Base-by-base conservation (phyloP, 2,888 invertebrate genomes). In the Melinaea menophilus region DNA sequence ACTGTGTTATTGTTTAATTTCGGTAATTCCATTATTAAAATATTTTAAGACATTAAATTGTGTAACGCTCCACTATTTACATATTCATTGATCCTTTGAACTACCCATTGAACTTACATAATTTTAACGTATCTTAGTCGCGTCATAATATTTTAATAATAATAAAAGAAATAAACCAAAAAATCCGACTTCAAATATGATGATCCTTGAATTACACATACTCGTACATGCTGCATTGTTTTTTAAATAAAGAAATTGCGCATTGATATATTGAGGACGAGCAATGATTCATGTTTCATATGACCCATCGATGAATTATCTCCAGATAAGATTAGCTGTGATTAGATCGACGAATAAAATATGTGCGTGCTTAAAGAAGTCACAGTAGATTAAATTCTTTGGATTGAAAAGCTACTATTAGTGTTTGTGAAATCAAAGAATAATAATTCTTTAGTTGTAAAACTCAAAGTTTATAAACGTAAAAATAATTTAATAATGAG, bases 401-500 rank as follows among this genome's bases (percentile, higher is more conserved):
- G 58, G 60, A 48, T 48, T 22, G 22, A n/a, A 51, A 5, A 33
- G 5, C 5, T 11, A 35, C 3, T n/a, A 31, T 9, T 4, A 51
- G 22, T 35, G 5, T 37, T 54, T 54, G 31, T 54, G n/a, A 63
- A 45, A 54, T 22, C 37, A 37, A 37, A 7, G 2, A 37, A 37
- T 48, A n/a, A n/a, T 22, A 13, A 2, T 51, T 31, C 51, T 31
- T 5, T 51, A 11, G 9, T 9, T n/a, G 48, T 59, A 45, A 13
- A 9, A 41, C 4, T 9, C 12, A 22, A 56, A 45, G 45, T 31
- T 3, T 9, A 56, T 11, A 45, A 11, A 45, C 41, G 9, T 13
- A 45, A 55, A 56, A 34, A 4, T 12, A 48, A 12, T 55, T 51
- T 46, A 41, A 75, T 59, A 45, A 88, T 88, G 88, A 87, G 86